These are phyloP conservation scores for Syngnathus rostellatus DNA, from an alignment of 2,797 vertebrate species.

Conservation along the genomic window DNA sequence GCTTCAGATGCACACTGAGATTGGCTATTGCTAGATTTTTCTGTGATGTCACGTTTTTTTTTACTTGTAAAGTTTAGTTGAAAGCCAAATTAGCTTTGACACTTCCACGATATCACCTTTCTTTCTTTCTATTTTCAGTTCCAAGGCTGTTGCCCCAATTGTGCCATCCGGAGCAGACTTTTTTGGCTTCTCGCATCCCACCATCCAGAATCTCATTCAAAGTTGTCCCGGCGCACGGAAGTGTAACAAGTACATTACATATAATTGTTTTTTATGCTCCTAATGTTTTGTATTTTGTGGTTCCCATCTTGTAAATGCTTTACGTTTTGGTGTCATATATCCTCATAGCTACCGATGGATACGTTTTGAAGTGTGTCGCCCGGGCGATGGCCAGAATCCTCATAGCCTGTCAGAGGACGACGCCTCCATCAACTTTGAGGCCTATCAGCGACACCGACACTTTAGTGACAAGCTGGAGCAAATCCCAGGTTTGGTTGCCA, in stretches of 20 bases:
- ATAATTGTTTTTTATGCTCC: neutral
- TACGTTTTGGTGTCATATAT: neutral
- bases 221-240: slow-evolving; percentile 85
- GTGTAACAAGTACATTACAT: slow-evolving; percentile 70
- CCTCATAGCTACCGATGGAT: slow-evolving; percentile 79
- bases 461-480: slow-evolving; percentile 55
- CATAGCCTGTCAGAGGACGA: slow-evolving; percentile 72
- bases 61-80: neutral
- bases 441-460: slow-evolving; percentile 71
- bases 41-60: neutral
- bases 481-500: slow-evolving; percentile 5
- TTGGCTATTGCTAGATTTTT: neutral
- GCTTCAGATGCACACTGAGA: neutral
- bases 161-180: slow-evolving; percentile 80
- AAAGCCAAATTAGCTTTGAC: neutral
- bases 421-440: slow-evolving; percentile 74
- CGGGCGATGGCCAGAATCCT: slow-evolving; percentile 66
- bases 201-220: slow-evolving; percentile 86
- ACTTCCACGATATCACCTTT: neutral
- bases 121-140: slow-evolving; percentile 47
- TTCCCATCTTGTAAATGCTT: neutral
- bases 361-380: slow-evolving; percentile 80
- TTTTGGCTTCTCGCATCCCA: slow-evolving; percentile 85
- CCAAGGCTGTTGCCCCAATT: slow-evolving; percentile 57
- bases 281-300: neutral